Percentiles rank a stretch among this genome's conserved stretches.
Conservation (phyloP, 2,888 invertebrate genomes). For the Tetragonisca angustula region DNA sequence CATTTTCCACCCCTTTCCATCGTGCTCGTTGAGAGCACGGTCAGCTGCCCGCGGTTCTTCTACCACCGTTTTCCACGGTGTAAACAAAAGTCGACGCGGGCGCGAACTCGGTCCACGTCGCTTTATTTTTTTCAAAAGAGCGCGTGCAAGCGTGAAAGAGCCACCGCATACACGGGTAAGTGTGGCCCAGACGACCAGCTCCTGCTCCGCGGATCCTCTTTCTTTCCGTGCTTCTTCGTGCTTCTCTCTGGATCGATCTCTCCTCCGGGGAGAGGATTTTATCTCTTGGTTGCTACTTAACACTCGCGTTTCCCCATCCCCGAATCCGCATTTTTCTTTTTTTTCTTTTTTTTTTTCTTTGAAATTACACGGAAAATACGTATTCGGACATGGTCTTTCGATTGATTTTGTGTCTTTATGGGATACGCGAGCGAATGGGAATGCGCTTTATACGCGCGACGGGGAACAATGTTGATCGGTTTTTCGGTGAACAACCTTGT, state of each 20-base stretch:
- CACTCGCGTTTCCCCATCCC: constrained; percentile 8
- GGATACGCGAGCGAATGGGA: constrained; percentile 5
- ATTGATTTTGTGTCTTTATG: background rate
- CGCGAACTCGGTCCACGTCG: constrained; percentile 62
- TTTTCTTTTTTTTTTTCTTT: rapidly evolving
- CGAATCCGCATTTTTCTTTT: rapidly evolving
- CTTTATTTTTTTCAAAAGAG: constrained; percentile 71
- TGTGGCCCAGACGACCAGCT: constrained; percentile 49
- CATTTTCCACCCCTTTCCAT: constrained; percentile 30
- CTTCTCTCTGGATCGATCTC: constrained; percentile 33
- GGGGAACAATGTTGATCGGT: constrained; percentile 52
- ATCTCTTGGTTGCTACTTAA: constrained; percentile 11
- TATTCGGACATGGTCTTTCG: background rate
- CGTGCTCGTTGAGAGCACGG: constrained; percentile 39
- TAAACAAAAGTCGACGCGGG: constrained; percentile 63
- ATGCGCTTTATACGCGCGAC: constrained; percentile 32
- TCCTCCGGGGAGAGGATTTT: background rate
- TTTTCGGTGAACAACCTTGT: constrained; percentile 53
- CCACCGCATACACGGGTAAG: constrained; percentile 34
- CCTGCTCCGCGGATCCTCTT: constrained; percentile 9
- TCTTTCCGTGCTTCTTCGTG: constrained; percentile 16
- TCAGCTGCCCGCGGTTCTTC: constrained; percentile 40
- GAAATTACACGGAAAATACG: background rate
- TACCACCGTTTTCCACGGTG: constrained; percentile 40
- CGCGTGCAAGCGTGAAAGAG: constrained; percentile 58